Base-by-base conservation (phyloP, 2,113 vertebrate species). In the Channa maculata region DNA sequence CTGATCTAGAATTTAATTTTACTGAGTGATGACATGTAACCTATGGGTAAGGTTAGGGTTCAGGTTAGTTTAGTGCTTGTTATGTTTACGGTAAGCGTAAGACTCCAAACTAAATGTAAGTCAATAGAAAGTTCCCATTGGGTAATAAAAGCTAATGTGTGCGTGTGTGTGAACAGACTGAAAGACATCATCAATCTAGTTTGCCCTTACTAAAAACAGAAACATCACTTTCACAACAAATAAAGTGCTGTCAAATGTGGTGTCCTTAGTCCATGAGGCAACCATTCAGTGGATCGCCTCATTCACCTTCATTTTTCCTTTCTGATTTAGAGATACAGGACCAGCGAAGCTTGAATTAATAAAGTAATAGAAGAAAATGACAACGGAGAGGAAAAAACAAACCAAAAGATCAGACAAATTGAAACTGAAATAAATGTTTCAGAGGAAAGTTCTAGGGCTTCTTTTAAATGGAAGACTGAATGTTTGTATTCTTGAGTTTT, bases 151-250 rank as follows among this genome's bases (percentile, higher is more conserved):
- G 6, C 63, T 5, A 5, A 76, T 52, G 49, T 43, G 71, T 49
- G 9, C 6, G 45, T 59, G 61, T 53, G 48, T 4, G 0, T 10
- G 33, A 77, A 63, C 61, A 44, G 43, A 64, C 5, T n/a, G n/a
- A 68, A 50, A 73, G 55, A 70, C 41, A 71, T 45, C 45, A 61
- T 61, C 46, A 6, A 54, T 43, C 33, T 6, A 43, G 45, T 36
- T 65, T 10, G n/a, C 10, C 8, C 50, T 67, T 44, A n/a, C 5
- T 59, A 48, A 65, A 48, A 65, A 69, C 0, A 65, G 7, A 65
- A 60, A 48, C 5, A 6, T 8, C 13, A 9, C 37, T 8, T 50
- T 49, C 9, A 36, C 15, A 5, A 50, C 13, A 72, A 33, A 9
- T 46, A 46, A 0, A 63, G 8, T 45, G 3, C 41, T 10, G 24